Conservation (phyloP, 2,888 invertebrate genomes). For the Antheraea yamamai region DNA sequence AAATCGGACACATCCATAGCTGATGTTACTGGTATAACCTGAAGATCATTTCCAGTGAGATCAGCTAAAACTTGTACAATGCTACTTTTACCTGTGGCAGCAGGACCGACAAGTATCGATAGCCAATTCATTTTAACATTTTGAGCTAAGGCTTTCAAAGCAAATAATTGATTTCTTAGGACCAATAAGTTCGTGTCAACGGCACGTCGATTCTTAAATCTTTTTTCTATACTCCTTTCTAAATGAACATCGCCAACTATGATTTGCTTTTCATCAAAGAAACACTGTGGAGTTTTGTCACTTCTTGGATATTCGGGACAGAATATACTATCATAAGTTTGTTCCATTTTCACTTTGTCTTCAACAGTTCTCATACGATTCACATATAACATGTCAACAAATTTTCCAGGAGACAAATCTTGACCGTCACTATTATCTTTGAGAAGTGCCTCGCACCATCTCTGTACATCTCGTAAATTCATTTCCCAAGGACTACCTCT, state of each 20-base stretch:
- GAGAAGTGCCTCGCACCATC: slow-evolving; percentile 93
- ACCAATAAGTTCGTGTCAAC: slow-evolving; percentile 70
- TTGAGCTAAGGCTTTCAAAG: slow-evolving; percentile 90
- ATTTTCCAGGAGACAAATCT: slow-evolving; percentile 78
- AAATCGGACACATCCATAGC: slow-evolving; percentile 97
- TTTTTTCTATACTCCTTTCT: slow-evolving; percentile 64
- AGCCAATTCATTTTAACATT: slow-evolving; percentile 97
- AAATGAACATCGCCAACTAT: slow-evolving; percentile 85
- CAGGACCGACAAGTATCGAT: slow-evolving; percentile 91
- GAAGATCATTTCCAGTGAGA: slow-evolving; percentile 87
- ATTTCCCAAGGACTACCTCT: slow-evolving; percentile 97
- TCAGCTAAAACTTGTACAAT: slow-evolving; percentile 89
- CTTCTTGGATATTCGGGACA: slow-evolving; percentile 73
- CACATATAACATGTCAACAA: slow-evolving; percentile 91
- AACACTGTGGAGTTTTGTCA: slow-evolving; percentile 79
- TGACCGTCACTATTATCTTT: slow-evolving; percentile 54
- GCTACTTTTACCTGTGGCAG: slow-evolving; percentile 91
- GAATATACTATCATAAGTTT: slow-evolving; percentile 75
- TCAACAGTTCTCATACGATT: slow-evolving; percentile 91
- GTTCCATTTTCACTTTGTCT: slow-evolving; percentile 88
- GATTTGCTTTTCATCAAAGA: slow-evolving; percentile 81
- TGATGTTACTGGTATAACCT: slow-evolving; percentile 91
- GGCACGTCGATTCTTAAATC: slow-evolving; percentile 58
- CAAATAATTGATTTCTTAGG: slow-evolving; percentile 82
- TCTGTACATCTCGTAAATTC: slow-evolving; percentile 95